Base-by-base conservation (phyloP, 2,888 invertebrate genomes). In the Tiliacea aurago region DNA sequence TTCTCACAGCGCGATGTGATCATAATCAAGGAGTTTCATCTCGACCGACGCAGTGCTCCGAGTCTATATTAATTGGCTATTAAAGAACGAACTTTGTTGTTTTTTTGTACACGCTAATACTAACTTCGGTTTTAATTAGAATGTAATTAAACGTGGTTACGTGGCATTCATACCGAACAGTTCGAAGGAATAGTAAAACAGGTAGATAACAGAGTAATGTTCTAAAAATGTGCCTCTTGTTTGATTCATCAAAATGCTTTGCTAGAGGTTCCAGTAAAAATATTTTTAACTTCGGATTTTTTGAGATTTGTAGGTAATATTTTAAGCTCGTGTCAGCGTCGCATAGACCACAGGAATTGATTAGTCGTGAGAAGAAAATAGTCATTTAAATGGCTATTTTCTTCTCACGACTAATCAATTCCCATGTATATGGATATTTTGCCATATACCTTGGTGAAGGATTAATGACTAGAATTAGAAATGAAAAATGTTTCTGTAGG, bases 11-110 rank as follows among this genome's bases (percentile, higher is more conserved):
- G 83, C 85, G 89, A 86, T 90, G 84, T 81, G 83, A 81, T 85
- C 85, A 76, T 89, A n/a, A 92, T 92, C 91, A 80, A 77, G 37
- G 73, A 88, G 89, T 89, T 91, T 91, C 90, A 90, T 92, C 91
- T 88, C 59, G 55, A 37, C 70, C 73, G 74, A 73, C 78, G 70
- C 77, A 78, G 75, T 69, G 66, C 61, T 81, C 61, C 63, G 64
- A 79, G 66, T 66, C 67, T 73, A 64, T 77, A 86, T 84, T 85
- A 86, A 86, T 86, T 86, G 85, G 76, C 81, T 78, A 82, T 86
- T 85, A 86, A 79, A 68, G 70, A 82, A 69, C 66, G 28, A 80
- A 82, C 64, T 86, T 74, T 63, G 76, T 66, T 75, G 64, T 67
- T 79, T 81, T 64, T 76, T 85, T 80, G 70, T 72, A 73, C 69